These are phyloP conservation scores for Peromyscus attwateri DNA, from an alignment of 2,797 vertebrate genomes.

Conservation along the genomic window DNA sequence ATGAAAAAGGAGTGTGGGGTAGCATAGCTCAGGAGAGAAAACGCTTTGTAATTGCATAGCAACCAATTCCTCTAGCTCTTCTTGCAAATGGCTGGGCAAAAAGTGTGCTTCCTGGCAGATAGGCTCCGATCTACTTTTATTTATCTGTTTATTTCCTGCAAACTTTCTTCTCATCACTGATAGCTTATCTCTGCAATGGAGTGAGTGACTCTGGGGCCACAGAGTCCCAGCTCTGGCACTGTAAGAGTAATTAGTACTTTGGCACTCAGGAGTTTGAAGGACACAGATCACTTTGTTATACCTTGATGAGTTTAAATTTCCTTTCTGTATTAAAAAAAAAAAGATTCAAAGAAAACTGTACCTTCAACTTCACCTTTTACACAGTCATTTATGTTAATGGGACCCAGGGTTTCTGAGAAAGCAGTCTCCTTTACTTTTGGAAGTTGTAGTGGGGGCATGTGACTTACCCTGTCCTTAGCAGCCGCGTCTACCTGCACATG, in stretches of 20 bases:
- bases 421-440: neutral
- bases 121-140: slow-evolving; percentile 64
- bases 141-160: slow-evolving; percentile 70
- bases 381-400: neutral
- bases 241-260: neutral
- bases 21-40: slow-evolving; percentile 67
- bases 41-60: slow-evolving; percentile 67
- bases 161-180: slow-evolving; percentile 55
- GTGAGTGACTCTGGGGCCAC: neutral
- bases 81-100: slow-evolving; percentile 68
- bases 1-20: slow-evolving; percentile 74
- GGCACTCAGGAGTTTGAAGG: neutral
- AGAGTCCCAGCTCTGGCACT: neutral
- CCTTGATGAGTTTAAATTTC: slow-evolving; percentile 42
- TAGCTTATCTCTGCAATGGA: slow-evolving; percentile 41
- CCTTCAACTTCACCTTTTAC: slow-evolving; percentile 6
- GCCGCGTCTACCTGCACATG: fast-evolving
- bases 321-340: slow-evolving; percentile 2
- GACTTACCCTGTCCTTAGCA: neutral
- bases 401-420: neutral
- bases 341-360: neutral
- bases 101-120: slow-evolving; percentile 63
- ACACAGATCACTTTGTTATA: neutral
- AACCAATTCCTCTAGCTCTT: slow-evolving; percentile 70
- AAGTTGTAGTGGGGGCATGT: neutral